Conservation (phyloP, 2,113 vertebrate genomes). For the Naja naja region DNA sequence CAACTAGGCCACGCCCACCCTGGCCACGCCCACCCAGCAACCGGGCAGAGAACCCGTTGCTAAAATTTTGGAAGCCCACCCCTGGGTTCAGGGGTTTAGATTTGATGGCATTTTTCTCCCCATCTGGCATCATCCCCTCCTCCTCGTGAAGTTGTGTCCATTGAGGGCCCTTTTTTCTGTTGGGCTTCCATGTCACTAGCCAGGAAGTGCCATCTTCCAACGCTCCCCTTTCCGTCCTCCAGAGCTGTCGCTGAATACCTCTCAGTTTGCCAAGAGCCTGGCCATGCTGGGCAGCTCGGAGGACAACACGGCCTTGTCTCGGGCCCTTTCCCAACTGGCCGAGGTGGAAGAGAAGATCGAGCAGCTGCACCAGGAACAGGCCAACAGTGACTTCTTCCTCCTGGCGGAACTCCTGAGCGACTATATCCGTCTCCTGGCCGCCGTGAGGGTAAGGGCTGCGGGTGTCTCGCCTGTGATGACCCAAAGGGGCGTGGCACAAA, state of each 20-base stretch:
- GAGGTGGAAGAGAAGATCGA: constrained; percentile 98
- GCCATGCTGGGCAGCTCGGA: constrained; percentile 97
- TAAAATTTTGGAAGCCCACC: too few species aligned
- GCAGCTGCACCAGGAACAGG: constrained; percentile 94
- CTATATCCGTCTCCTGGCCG: constrained; percentile 90
- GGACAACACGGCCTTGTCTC: constrained; percentile 94
- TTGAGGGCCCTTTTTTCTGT: not conserved
- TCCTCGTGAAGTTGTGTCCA: not conserved
- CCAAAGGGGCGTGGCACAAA: too few species aligned
- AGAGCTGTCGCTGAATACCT: constrained; percentile 87
- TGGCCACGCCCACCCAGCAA: too few species aligned
- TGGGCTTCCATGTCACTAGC: not conserved
- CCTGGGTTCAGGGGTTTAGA: not conserved
- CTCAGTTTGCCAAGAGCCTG: constrained; percentile 91
- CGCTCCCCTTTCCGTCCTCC: not conserved
- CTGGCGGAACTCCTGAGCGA: constrained; percentile 92
- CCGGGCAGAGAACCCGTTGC: too few species aligned
- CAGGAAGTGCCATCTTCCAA: not conserved
- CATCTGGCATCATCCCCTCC: too few species aligned
- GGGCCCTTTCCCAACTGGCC: constrained; percentile 92
- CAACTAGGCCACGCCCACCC: too few species aligned
- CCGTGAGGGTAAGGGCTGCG: constrained; percentile 79
- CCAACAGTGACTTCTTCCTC: constrained; percentile 86
- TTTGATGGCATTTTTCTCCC: not conserved
- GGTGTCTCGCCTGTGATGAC: too few species aligned